Evolutionary conservation across 2,888 invertebrate genomes (phyloP), one percentile per base, ranked within the genome.

Genomic region (Chymomyza amoena): DNA sequence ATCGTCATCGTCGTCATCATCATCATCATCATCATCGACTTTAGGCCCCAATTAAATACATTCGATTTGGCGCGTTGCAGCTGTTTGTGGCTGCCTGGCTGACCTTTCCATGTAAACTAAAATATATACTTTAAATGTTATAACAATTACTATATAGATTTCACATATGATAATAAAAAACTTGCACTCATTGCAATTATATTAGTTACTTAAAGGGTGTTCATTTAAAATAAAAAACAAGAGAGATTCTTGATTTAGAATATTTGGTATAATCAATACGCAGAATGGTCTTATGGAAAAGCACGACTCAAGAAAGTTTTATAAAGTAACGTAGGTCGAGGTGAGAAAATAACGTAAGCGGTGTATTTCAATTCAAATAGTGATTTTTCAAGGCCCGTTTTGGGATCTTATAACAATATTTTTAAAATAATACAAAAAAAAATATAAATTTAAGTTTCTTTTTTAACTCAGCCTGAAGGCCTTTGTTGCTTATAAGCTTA

Each of bases 61-160:
- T 18, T 18, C 20, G 65, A 56, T 64, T 69, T 57, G 66, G 64
- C 62, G 57, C 68, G 18, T 15, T 15, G 16, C 20, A 20, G 20
- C 54, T 54, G 62, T 60, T 45, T 66, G 66, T 20, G 66, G 70
- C 57, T 54, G 66, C 69, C 57, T 54, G 10, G 61, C 67, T 76
- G 80, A 82, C 76, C 83, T 76, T 69, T 68, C 68, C 54, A 54
- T 18, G 54, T 18, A 15, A 54, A 18, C 15, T 18, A 18, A 54
- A 54, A 54, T 7, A n/a, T 54, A 54, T 54, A 18, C 7, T 54
- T 16, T 20, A 7, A 7, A 18, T 54, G 1, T 9, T n/a, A 6
- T 16, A 20, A 54, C 20, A 54, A 54, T 18, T 52, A 52, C 52
- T 54, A 54, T 54, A 54, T 13, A 45, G 39, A 45, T 45, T 45